Evolutionary conservation across 1,140 invertebrate species (phyloP).

Genomic region (Megalopta genalis): DNA sequence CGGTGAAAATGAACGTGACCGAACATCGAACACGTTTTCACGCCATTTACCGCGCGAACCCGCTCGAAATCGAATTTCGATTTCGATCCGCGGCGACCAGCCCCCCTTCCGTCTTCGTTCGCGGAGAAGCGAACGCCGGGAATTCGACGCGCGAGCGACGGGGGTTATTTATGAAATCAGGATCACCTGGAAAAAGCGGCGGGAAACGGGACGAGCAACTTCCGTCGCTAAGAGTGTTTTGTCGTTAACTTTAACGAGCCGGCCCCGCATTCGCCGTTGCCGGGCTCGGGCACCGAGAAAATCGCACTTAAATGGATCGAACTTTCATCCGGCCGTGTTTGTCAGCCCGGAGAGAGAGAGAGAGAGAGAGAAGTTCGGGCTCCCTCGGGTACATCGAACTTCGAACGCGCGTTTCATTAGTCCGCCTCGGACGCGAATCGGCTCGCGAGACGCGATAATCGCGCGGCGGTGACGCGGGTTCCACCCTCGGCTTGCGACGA

Average conservation of each 20-base stretch:
- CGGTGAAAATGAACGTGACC: conserved; percentile 11
- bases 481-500: too few species aligned
- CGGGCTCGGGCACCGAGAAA: neutral
- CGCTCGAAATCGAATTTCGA: neutral
- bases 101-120: too few species aligned
- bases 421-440: too few species aligned
- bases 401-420: neutral
- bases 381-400: neutral
- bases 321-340: neutral
- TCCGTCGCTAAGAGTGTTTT: neutral
- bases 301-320: conserved; percentile 6
- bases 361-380: neutral
- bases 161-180: neutral
- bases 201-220: neutral
- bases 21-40: neutral
- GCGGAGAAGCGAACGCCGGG: neutral
- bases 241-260: neutral
- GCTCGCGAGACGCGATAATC: too few species aligned
- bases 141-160: neutral
- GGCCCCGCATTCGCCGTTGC: neutral
- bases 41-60: too few species aligned
- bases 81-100: neutral
- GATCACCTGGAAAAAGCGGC: neutral
- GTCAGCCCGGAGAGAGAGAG: neutral
- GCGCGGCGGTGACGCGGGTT: too few species aligned